Base-by-base conservation (phyloP, 2,888 invertebrate genomes). In the Luffia ferchaultella region DNA sequence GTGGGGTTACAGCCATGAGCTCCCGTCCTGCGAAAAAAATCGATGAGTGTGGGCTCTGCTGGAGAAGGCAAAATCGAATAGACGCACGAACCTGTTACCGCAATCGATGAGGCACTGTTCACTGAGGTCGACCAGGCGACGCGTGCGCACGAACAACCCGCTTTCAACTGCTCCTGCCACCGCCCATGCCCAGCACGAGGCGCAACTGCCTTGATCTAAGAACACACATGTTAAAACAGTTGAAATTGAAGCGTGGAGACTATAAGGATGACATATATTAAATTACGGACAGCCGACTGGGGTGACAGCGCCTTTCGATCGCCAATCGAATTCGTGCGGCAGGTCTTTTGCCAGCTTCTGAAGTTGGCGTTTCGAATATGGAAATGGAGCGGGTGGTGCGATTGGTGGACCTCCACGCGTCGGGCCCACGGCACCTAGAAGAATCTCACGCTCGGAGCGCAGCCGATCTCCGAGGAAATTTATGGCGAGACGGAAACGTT, bases 181-280 rank as follows among this genome's bases (percentile, higher is more conserved):
- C 18, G 82, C 72, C 61, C 77, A 74, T 52, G 82, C 82, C 82
- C 82, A 82, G 64, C 82, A 82, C 54, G 79, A 74, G 20, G 57
- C 43, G 59, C 82, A 80, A 41, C 53, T 46, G 16, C 64, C 67
- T 55, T 82, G 82, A 59, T 61, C 80, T 80, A 65, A 16, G 48
- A 49, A 12, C 30, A 30, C n/a, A n/a, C n/a, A n/a, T n/a, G n/a
- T n/a, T n/a, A n/a, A n/a, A n/a, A n/a, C n/a, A n/a, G n/a, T n/a
- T n/a, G n/a, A n/a, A n/a, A n/a, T n/a, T n/a, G n/a, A n/a, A n/a
- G n/a, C n/a, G n/a, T n/a, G n/a, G n/a, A n/a, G n/a, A n/a, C n/a
- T n/a, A n/a, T n/a, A n/a, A n/a, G n/a, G n/a, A n/a, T n/a, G n/a
- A n/a, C n/a, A n/a, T n/a, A n/a, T n/a, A n/a, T n/a, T n/a, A n/a